Conservation (phyloP, 2,113 vertebrate genomes). For the Oreochromis spilurus region DNA sequence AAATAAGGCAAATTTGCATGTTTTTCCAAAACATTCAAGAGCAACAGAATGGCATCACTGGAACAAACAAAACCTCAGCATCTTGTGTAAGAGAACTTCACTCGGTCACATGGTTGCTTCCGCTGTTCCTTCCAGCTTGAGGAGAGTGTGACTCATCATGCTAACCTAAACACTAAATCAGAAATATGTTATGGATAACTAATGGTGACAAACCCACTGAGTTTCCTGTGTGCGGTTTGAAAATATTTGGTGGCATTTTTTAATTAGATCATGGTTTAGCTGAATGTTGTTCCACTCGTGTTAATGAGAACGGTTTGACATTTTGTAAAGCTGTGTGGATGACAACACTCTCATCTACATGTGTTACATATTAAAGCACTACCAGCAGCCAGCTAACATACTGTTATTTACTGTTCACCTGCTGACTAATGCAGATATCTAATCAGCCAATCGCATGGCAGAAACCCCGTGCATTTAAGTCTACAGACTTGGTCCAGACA, state of each 20-base stretch:
- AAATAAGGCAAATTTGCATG: background rate
- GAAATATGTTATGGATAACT: background rate
- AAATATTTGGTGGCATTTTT: background rate
- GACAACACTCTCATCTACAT: background rate
- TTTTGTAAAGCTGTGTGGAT: background rate
- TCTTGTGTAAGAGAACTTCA: background rate
- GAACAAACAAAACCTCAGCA: background rate
- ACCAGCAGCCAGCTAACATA: background rate
- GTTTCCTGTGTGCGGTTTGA: background rate
- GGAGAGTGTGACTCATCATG: background rate
- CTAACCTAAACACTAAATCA: background rate
- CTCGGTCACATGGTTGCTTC: background rate
- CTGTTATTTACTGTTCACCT: background rate
- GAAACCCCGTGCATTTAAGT: background rate
- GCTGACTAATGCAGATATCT: background rate
- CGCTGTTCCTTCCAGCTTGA: background rate
- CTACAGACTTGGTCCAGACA: background rate
- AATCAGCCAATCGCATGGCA: background rate
- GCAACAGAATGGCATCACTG: background rate
- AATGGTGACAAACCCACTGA: background rate
- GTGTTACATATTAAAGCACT: background rate
- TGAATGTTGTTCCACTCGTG: background rate
- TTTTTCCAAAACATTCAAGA: background rate
- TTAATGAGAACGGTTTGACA: background rate
- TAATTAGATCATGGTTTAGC: fast-evolving